Conservation (phyloP, 2,113 vertebrate species). For the Hemiprocne comata region DNA sequence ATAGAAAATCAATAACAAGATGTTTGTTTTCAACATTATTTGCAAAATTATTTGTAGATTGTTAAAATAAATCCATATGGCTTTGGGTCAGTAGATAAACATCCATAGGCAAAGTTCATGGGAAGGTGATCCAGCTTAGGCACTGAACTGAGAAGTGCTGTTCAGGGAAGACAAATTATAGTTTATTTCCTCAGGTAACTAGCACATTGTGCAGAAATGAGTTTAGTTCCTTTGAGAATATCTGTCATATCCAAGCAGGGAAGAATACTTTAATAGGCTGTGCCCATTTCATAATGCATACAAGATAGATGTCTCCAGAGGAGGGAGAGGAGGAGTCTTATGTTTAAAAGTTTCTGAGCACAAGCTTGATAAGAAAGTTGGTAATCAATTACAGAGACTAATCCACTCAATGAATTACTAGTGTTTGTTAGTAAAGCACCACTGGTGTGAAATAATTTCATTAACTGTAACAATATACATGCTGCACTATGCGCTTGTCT, state of each 20-base stretch:
- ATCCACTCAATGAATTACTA: background rate
- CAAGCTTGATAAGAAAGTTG: conserved; percentile 23
- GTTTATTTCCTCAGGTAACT: conserved; percentile 74
- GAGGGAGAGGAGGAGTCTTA: background rate
- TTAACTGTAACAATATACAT: background rate
- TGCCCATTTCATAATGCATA: conserved; percentile 64
- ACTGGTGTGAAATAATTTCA: background rate
- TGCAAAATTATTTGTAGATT: conserved; percentile 65
- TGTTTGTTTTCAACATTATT: conserved; percentile 68
- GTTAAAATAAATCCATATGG: conserved; percentile 70
- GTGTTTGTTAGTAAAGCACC: background rate
- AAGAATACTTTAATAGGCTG: conserved; percentile 70
- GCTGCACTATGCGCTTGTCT: background rate
- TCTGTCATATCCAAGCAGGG: conserved; percentile 80
- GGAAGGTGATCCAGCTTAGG: conserved; percentile 77
- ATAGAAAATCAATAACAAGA: conserved; percentile 67
- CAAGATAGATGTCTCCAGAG: conserved; percentile 42
- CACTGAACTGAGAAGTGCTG: conserved; percentile 50
- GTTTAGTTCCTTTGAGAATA: conserved; percentile 81
- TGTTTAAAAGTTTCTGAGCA: conserved; percentile 32
- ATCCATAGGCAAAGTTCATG: conserved; percentile 78
- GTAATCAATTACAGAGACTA: background rate
- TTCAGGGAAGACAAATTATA: conserved; percentile 76
- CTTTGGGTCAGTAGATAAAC: conserved; percentile 69
- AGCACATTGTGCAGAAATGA: conserved; percentile 81